Evolutionary conservation across 2,113 vertebrate genomes (phyloP), one percentile per base, ranked within the genome.

Genomic region (Mesembrinibis cayennensis): DNA sequence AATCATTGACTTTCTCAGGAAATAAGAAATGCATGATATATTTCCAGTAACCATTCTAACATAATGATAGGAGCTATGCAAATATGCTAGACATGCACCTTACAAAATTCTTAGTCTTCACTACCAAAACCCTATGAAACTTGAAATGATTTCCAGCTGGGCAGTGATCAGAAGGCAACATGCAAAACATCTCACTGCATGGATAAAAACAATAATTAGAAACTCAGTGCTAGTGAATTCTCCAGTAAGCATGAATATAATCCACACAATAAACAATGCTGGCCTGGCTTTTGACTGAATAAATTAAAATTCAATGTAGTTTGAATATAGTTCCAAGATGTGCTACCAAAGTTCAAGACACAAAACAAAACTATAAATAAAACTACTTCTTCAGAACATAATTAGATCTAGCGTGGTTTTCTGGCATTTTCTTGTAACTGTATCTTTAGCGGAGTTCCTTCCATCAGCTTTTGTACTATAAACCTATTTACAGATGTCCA

Each of bases 281-380:
- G 87, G 94, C 82, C 97, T 97, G 91, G 96, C 94, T 97, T 98
- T 98, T 98, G 92, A 97, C 93, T 96, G 96, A 98, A 98, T 94
- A 98, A 98, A 97, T 97, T 97, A 97, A 97, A 98, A 98, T 87
- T 95, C 89, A 84, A 94, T 98, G 82, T 91, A 96, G 94, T 96
- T 92, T 97, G 95, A 97, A 97, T 96, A 96, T 79, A 97, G 97
- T 94, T 97, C 38, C 94, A 98, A 98, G 96, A 97, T 93, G 82
- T 80, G 85, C 95, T 92, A 96, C 87, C 90, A 83, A 97, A 96
- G 94, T 97, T 98, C 93, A 97, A 94, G 83, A 95, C 82, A 97
- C 76, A 93, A 97, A 96, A 97, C 62, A 92, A 96, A 96, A 87
- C 42, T 52, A 90, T 29, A 97, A 94, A 87, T 89, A 90, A 85